Percentiles rank a stretch among this genome's conserved stretches.
phyloP scores from a whole-genome alignment of 2,888 invertebrate species.

The Lycocerus yunnanus region DNA sequence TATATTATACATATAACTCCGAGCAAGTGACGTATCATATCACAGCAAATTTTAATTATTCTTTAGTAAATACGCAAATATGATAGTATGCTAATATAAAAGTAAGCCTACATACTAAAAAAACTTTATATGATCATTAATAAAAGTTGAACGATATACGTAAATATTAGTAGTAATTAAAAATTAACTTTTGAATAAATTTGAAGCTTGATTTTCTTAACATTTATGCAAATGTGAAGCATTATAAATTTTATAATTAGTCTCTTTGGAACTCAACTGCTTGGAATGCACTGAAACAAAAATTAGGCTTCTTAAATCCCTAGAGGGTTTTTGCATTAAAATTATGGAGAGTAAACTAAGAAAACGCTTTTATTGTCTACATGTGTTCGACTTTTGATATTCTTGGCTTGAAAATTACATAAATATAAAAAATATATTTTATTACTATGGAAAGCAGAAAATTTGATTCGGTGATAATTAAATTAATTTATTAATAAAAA shows the following conservation, averaged over 20 bases:
- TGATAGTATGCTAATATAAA: too few species aligned
- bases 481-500: neutral
- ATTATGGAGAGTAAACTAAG: conserved; percentile 38
- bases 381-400: conserved; percentile 14
- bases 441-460: too few species aligned
- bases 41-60: too few species aligned
- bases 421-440: neutral
- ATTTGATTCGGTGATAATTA: neutral
- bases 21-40: too few species aligned
- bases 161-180: neutral
- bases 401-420: neutral
- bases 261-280: conserved; percentile 44
- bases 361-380: conserved; percentile 18
- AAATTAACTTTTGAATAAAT: neutral
- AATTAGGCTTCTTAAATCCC: conserved; percentile 45
- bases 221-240: conserved; percentile 46
- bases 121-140: neutral
- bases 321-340: conserved; percentile 36
- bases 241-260: conserved; percentile 49
- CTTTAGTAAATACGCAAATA: too few species aligned
- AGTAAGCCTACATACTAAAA: too few species aligned
- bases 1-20: too few species aligned
- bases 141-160: neutral
- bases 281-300: conserved; percentile 42
- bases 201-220: conserved; percentile 15